Conservation (phyloP, 2,113 vertebrate species). For the Hyla sarda region DNA sequence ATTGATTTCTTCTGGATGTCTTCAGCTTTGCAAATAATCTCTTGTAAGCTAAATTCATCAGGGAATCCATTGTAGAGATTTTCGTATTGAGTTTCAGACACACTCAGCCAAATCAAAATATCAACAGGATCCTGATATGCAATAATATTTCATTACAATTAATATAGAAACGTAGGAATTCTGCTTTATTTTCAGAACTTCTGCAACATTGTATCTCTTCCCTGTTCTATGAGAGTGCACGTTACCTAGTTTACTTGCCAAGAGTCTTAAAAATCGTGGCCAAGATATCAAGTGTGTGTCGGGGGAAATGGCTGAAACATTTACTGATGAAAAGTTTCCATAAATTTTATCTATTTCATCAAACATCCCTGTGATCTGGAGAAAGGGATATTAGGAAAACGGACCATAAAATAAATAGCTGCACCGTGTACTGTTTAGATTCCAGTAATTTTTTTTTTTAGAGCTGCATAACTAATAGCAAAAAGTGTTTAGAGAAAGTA, state of each 20-base stretch:
- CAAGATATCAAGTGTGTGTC: background rate
- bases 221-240: too few relatives aligned
- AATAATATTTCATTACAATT: background rate
- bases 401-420: constrained; percentile 3
- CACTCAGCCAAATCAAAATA: constrained; percentile 14
- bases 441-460: background rate
- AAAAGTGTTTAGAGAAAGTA: background rate
- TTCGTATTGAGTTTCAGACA: constrained; percentile 7
- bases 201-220: background rate
- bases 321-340: constrained; percentile 24
- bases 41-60: constrained; percentile 30
- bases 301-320: background rate
- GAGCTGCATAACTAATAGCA: background rate
- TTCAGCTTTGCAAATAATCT: constrained; percentile 51
- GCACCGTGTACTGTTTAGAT: background rate
- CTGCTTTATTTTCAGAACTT: background rate
- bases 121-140: background rate
- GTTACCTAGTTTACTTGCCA: too few relatives aligned
- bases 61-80: constrained; percentile 22
- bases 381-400: background rate
- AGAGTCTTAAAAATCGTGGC: constrained; percentile 4
- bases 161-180: background rate
- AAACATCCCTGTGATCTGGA: background rate
- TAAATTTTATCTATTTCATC: constrained; percentile 13
- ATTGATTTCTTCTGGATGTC: constrained; percentile 42